Base-by-base conservation (phyloP, 1,140 invertebrate genomes). In the Hesperophylax magnus region DNA sequence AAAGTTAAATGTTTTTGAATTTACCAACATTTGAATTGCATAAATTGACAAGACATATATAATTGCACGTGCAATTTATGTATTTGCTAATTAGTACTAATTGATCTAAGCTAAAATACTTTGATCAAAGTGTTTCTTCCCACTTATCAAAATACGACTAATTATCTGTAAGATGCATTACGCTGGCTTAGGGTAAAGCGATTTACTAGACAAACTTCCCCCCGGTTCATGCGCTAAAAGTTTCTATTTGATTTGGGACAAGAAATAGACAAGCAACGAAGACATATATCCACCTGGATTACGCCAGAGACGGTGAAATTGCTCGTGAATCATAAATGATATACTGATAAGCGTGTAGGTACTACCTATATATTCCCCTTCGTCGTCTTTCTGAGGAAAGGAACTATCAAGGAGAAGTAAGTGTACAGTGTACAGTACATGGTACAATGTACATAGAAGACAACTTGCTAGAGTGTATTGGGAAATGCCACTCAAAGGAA, bases 261-360 rank as follows among this genome's bases (percentile, higher is more conserved):
- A 65, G 22, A 27, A 9, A 5, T 27, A 18, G 65, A 52, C 67
- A 47, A 47, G 9, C 39, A 14, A 0, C 39, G 39, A 47, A 47
- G 39, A 47, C 39, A 47, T 47, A 47, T 47, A 71, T 52, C 34
- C 39, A 71, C 67, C 67, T 71, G 67, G 67, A 71, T 47, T 71
- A 71, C 39, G 67, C 22, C 39, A 52, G 67, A 52, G 67, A 71
- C 67, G 67, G 47, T 71, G 67, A 71, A 71, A 71, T 71, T 71
- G 67, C 67, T 71, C 39, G 67, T 71, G 67, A 71, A 71, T 71
- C 67, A 71, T 71, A 71, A 52, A 71, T 52, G 63, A 67, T 67
- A 47, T 47, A 47, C 39, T 47, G 39, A 11, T 47, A 47, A 47
- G 11, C 39, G 11, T 9, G 31, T 65, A 31, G 24, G 31, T 65